phyloP scores from a whole-genome alignment of 2,797 vertebrate genomes.

The Gallirallus australis region DNA sequence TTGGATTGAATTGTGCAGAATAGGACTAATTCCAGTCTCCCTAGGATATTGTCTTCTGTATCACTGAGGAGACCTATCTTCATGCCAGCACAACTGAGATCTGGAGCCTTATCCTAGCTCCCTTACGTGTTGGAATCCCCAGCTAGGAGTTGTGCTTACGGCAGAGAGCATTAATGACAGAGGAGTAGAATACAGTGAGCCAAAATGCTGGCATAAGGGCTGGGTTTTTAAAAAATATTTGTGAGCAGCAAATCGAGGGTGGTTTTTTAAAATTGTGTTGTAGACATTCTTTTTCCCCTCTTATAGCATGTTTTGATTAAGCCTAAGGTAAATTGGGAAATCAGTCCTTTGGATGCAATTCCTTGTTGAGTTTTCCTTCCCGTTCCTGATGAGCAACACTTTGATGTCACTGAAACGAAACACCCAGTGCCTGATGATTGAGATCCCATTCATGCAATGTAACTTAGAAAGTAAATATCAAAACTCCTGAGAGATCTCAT shows the following conservation, averaged over 20 bases:
- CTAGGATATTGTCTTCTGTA: constrained; percentile 82
- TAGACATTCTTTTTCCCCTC: constrained; percentile 61
- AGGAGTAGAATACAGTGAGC: constrained; percentile 63
- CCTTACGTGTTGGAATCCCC: constrained; percentile 65
- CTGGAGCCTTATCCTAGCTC: constrained; percentile 77
- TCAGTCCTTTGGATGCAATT: constrained; percentile 52
- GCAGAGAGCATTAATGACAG: constrained; percentile 73
- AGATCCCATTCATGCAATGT: not conserved
- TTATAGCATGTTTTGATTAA: constrained; percentile 62
- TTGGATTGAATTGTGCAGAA: constrained; percentile 76
- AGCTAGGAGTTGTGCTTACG: constrained; percentile 74
- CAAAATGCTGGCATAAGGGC: constrained; percentile 67
- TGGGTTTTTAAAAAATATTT: constrained; percentile 68
- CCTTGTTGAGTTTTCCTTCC: constrained; percentile 21
- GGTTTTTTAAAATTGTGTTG: constrained; percentile 63
- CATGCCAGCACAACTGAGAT: constrained; percentile 79
- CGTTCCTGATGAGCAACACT: not conserved
- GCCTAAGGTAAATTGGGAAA: constrained; percentile 66
- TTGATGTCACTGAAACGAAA: not conserved
- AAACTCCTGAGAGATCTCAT: not conserved
- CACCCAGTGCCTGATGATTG: not conserved
- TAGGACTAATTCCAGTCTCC: constrained; percentile 83
- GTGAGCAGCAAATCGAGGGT: constrained; percentile 55
- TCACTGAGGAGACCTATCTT: constrained; percentile 77
- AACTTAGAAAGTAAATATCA: constrained; percentile 16